Base-by-base conservation (phyloP, 1,140 invertebrate species). In the Drosophila ficusphila region DNA sequence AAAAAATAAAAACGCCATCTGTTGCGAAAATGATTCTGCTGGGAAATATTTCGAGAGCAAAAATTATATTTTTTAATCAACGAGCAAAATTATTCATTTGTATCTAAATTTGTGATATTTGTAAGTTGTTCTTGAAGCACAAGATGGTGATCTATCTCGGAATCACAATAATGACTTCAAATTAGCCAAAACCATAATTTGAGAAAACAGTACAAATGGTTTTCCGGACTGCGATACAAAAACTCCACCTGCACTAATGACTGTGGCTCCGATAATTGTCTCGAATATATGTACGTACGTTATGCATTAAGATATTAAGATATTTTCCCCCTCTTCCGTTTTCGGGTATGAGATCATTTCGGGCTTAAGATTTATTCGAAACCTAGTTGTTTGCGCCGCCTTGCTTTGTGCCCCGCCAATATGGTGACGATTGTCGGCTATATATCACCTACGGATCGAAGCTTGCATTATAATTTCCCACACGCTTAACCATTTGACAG, bases 211-310 rank as follows among this genome's bases (percentile, higher is more conserved):
- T 29, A 42, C 58, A 65, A 67, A 48, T 49, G 25, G 33, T 23
- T 64, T 64, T 60, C 60, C 54, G 60, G 53, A 21, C 16, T 21
- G 44, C 16, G 21, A 54, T 27, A 36, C 48, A 54, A 58, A 33
- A 56, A 58, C 53, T 70, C 33, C 62, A 68, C 36, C 48, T 69
- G 65, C 62, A 69, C 38, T 47, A 56, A 70, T 70, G 64, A 58
- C 51, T 58, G 8, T 34, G 8, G 23, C 27, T 38, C 3, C n/a
- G 23, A 61, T 64, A 62, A 64, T 64, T 61, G 60, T 46, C 21
- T 23, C 14, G 38, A 69, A 53, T 68, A 53, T 23, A 25, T 25
- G 23, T 11, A 49, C 27, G 18, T n/a, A 29, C 64, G 38, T 27
- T 41, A 39, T 68, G 64, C 61, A 68, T 68, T 42, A 68, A 41